Evolutionary conservation across 2,888 invertebrate species (phyloP).

Genomic region (Erannis defoliaria): DNA sequence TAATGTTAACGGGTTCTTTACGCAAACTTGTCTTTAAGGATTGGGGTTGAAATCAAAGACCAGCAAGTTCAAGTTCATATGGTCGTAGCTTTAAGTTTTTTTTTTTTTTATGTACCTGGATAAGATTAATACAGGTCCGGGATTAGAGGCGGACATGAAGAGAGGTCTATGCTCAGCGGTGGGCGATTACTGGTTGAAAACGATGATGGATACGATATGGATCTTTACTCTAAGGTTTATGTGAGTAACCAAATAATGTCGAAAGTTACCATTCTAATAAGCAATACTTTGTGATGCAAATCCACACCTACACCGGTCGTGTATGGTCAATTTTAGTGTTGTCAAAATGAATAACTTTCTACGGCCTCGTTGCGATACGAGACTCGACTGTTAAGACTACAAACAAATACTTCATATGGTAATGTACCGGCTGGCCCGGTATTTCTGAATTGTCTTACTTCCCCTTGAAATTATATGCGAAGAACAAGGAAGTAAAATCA

Average conservation of each 20-base stretch:
- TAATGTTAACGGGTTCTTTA: constrained; percentile 19
- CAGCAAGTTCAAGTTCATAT: not conserved
- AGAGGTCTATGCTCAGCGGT: no score
- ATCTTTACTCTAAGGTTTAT: no score
- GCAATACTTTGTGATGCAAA: constrained; percentile 74
- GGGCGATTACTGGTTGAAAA: no score
- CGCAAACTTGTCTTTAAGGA: not conserved
- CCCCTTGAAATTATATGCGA: constrained; percentile 13
- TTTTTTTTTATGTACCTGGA: no score
- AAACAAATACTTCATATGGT: constrained; percentile 70
- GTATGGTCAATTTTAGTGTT: constrained; percentile 76
- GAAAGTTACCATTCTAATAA: constrained; percentile 61
- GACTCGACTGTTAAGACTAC: constrained; percentile 68
- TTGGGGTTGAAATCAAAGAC: not conserved
- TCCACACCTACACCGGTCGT: constrained; percentile 60
- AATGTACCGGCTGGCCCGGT: constrained; percentile 60
- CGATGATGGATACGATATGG: no score
- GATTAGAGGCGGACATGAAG: no score
- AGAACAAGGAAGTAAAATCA: not conserved
- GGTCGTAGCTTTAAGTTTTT: no score
- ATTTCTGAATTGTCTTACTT: constrained; percentile 56
- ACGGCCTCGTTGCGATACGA: constrained; percentile 68
- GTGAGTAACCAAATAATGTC: constrained; percentile 52
- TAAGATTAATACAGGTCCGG: not conserved
- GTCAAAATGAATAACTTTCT: constrained; percentile 79